Evolutionary conservation across 2,113 vertebrate genomes (phyloP), one percentile per base, ranked within the genome.

Genomic region (Xyliphius kryptos): DNA sequence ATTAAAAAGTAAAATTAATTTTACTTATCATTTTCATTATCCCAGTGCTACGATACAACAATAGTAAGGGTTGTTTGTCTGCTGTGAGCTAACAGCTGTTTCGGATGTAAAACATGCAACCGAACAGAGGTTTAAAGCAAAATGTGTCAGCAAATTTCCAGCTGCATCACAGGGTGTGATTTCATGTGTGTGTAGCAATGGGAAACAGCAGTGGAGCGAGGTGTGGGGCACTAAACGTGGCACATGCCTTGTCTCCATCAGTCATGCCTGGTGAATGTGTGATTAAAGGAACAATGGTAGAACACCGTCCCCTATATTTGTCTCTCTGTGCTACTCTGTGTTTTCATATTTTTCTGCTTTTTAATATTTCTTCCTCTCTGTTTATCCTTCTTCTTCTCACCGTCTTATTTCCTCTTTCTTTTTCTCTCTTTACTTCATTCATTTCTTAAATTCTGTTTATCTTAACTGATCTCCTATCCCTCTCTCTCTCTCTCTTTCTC

Each of bases 201-300:
- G 64, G 68, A 62, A 37, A 26, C 66, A 61, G 74, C 60, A 69
- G 71, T 41, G 32, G 52, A 43, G 62, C 36, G 51, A 47, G 72
- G 62, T 37, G 56, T 74, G 61, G 40, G 22, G 48, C 48, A 62
- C 47, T 64, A 63, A 74, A 70, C 72, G 66, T 64, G 67, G 63
- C 72, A 51, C 65, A 72, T 81, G 80, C 71, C 66, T 63, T 81
- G 12, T 17, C 47, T 47, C 71, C 63, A 55, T 66, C 61, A 38
- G 70, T 55, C 67, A 56, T 74, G 55, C 70, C 67, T 79, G 76
- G 73, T 81, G 84, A 84, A 79, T 78, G 77, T 12, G 5, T 80
- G 13, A 40, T 62, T 46, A 16, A 20, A 55, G 47, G 9, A 57
- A 43, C 17, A 22, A 13, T 17, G 9, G 13, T 47, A 9, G 21